Conservation (phyloP, 2,113 vertebrate species). For the Drymodes brunneopygia region DNA sequence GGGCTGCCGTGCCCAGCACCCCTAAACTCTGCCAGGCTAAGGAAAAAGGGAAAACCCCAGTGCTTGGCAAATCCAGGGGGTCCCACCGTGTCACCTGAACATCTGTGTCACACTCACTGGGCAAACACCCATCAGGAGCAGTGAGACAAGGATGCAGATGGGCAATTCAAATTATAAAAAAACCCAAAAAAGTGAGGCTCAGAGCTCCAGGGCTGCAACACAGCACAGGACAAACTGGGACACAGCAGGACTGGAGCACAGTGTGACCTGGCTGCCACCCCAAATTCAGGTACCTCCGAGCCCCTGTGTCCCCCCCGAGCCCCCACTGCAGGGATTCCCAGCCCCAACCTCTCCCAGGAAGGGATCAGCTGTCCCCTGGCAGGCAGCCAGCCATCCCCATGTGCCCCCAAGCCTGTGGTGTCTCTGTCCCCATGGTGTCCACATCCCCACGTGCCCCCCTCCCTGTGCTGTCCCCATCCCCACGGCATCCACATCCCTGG, state of each 20-base stretch:
- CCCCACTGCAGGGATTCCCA: not conserved
- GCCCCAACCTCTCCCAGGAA: not conserved
- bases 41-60: accelerated
- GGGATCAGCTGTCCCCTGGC: not conserved
- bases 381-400: not conserved
- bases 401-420: not conserved
- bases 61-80: no score
- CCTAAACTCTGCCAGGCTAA: not conserved
- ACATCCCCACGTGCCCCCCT: not conserved
- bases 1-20: not conserved
- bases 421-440: not conserved
- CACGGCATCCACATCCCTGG: not conserved
- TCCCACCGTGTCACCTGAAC: accelerated
- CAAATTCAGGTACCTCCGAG: no score
- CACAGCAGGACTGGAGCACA: accelerated
- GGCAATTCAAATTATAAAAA: accelerated
- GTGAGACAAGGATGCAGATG: not conserved
- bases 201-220: not conserved
- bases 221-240: not conserved
- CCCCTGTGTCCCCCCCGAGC: no score
- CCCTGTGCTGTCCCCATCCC: not conserved
- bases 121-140: accelerated
- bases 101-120: accelerated
- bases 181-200: not conserved
- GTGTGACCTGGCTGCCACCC: not conserved